Percentiles rank a stretch among this genome's conserved stretches.
phyloP scores from a whole-genome alignment of 2,888 invertebrate genomes.

The Brachylomia viminalis region DNA sequence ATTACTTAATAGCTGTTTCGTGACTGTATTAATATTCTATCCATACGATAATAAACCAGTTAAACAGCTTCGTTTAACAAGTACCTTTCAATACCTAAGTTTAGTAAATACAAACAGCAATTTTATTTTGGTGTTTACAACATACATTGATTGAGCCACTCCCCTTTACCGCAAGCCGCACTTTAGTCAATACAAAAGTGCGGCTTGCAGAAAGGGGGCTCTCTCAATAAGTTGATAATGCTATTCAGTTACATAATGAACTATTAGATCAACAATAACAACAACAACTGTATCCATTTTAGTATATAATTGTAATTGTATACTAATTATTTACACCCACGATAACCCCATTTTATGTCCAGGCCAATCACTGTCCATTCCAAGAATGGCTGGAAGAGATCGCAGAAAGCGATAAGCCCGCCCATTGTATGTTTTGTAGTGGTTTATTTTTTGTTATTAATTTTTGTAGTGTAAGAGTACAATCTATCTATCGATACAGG shows the following conservation, averaged over 20 bases:
- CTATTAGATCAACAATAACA: background rate
- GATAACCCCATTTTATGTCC: too few relatives aligned
- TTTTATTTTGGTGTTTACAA: background rate
- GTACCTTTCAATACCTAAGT: background rate
- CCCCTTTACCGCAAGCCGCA: background rate
- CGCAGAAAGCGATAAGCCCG: too few relatives aligned
- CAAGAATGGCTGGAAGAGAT: too few relatives aligned
- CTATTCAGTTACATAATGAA: background rate
- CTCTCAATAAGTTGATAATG: background rate
- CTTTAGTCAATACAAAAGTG: too few relatives aligned
- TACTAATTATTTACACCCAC: too few relatives aligned
- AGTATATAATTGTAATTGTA: too few relatives aligned
- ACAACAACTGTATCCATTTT: background rate
- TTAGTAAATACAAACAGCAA: background rate
- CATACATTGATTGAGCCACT: background rate
- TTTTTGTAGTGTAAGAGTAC: too few relatives aligned
- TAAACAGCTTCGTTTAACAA: background rate
- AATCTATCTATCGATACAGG: too few relatives aligned
- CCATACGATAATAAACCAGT: background rate
- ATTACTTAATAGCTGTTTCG: background rate
- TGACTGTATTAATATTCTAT: background rate
- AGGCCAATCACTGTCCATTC: too few relatives aligned
- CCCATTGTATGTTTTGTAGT: too few relatives aligned
- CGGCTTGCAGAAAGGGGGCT: too few relatives aligned
- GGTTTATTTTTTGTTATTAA: too few relatives aligned